These are phyloP conservation scores for Dicyema japonicum DNA, from an alignment of 1,140 invertebrate genomes.

Conservation along the genomic window DNA sequence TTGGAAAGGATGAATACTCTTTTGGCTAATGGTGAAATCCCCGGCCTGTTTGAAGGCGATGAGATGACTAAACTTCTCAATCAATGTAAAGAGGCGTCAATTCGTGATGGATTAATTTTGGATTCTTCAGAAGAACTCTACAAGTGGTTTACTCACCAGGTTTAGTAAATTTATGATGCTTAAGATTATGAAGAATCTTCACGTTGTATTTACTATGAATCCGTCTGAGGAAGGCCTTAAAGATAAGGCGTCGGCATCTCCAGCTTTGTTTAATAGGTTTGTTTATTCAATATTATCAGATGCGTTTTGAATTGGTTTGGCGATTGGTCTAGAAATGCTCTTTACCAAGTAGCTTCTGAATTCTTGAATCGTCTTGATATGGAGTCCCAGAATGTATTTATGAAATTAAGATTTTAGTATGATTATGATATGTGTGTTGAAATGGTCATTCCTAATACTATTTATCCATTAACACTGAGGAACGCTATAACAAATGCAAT, in stretches of 20 bases:
- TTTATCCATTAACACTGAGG: conserved; percentile 36
- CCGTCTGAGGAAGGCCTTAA: conserved; percentile 83
- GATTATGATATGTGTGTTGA: too few relatives aligned
- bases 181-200: conserved; percentile 87
- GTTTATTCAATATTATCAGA: conserved; percentile 7
- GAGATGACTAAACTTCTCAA: conserved; percentile 96
- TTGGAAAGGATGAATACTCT: conserved; percentile 94
- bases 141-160: conserved; percentile 69
- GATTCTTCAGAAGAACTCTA: conserved; percentile 92
- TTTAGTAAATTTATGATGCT: conserved; percentile 6
- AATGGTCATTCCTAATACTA: neutral
- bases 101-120: conserved; percentile 79
- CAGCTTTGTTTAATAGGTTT: conserved; percentile 71
- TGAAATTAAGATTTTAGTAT: too few relatives aligned
- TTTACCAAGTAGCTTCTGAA: conserved; percentile 47
- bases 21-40: conserved; percentile 86
- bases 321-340: conserved; percentile 82
- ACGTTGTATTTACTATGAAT: conserved; percentile 99
- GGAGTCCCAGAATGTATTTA: conserved; percentile 20
- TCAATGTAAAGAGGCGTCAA: conserved; percentile 91
- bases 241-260: conserved; percentile 81
- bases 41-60: conserved; percentile 35
- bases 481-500: conserved; percentile 85
- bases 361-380: conserved; percentile 27
- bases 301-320: conserved; percentile 99